Percentiles rank a stretch among this genome's conserved stretches.
Conservation (phyloP, 1,140 invertebrate species). For the Sinella curviseta region DNA sequence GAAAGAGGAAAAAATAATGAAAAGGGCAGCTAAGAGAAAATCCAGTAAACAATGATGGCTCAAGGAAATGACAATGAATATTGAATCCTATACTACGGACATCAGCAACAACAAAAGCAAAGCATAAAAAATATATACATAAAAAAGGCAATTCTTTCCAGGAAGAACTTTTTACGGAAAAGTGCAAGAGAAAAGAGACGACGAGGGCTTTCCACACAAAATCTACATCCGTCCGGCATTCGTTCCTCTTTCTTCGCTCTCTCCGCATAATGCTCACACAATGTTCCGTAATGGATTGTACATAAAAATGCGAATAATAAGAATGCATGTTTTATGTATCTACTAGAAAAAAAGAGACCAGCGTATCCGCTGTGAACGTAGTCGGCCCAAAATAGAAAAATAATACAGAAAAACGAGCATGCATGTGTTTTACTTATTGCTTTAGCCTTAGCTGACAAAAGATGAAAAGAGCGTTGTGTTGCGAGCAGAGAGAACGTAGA, state of each 20-base stretch:
- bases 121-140: background rate
- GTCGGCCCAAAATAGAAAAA: too few species aligned
- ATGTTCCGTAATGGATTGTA: constrained; percentile 6
- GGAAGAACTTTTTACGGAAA: background rate
- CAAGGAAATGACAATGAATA: constrained; percentile 13
- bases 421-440: background rate
- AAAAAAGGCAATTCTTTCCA: background rate
- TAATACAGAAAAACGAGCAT: background rate
- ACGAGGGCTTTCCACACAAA: background rate
- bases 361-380: too few species aligned
- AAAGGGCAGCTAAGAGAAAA: background rate
- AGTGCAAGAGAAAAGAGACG: background rate
- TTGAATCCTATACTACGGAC: background rate
- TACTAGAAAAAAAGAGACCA: background rate
- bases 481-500: background rate
- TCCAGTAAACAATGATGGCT: background rate
- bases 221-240: background rate
- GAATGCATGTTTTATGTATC: background rate
- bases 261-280: constrained; percentile 6
- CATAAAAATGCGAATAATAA: constrained; percentile 15
- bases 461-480: background rate
- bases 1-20: background rate
- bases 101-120: background rate
- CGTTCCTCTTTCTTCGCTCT: background rate
- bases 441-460: background rate